Conservation (phyloP, 2,797 vertebrate species). For the Propithecus deckenii region DNA sequence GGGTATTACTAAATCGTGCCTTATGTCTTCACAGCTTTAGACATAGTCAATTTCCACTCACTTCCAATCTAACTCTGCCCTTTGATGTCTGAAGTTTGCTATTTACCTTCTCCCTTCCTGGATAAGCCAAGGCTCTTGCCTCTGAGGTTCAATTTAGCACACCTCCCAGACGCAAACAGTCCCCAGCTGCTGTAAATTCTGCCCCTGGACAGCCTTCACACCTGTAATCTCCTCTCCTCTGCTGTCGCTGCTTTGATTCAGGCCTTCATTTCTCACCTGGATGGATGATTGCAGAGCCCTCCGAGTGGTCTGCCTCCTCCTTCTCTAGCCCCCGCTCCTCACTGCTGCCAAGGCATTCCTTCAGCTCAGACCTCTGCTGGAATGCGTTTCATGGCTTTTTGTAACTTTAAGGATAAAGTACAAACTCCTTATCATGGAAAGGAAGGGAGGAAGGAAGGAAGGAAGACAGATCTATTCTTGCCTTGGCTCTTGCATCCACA, state of each 20-base stretch:
- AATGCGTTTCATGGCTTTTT: background rate
- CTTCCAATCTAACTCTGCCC: background rate
- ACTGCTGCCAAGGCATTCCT: background rate
- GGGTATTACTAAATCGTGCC: background rate
- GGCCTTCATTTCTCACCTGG: background rate
- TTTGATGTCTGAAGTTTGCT: conserved; percentile 40
- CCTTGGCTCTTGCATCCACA: background rate
- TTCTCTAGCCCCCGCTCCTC: background rate
- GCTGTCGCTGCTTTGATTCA: background rate
- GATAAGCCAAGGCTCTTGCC: background rate
- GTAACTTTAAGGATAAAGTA: background rate
- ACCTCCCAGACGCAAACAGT: background rate
- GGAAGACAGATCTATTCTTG: background rate
- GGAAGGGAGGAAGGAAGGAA: background rate
- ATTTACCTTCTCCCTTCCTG: conserved; percentile 31
- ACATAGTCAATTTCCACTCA: background rate
- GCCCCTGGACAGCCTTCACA: background rate
- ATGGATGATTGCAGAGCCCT: background rate
- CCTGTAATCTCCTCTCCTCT: background rate
- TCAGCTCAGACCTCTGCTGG: background rate
- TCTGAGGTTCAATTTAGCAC: background rate
- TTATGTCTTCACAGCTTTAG: background rate
- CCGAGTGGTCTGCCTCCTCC: background rate
- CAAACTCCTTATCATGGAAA: background rate
- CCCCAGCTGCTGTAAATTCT: background rate